phyloP scores from a whole-genome alignment of 2,797 vertebrate species.

The Lepilemur septentrionalis region DNA sequence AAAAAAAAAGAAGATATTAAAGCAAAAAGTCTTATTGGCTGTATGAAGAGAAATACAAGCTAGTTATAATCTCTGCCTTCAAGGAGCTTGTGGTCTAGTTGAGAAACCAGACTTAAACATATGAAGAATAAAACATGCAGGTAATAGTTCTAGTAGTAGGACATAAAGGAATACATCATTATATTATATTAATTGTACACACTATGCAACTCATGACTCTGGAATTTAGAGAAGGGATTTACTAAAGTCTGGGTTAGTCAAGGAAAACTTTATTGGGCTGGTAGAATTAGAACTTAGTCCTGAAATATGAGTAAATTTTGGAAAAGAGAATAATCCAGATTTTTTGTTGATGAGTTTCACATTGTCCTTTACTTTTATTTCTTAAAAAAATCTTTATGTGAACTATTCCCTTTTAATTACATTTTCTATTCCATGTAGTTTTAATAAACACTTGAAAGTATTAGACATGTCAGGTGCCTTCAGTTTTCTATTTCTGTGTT shows the following conservation, averaged over 20 bases:
- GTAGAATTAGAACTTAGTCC: slow-evolving; percentile 33
- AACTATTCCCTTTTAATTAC: slow-evolving; percentile 32
- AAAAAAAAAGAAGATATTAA: not conserved
- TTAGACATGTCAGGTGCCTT: slow-evolving; percentile 17
- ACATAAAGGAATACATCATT: slow-evolving; percentile 2
- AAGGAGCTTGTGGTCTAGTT: not conserved
- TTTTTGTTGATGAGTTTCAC: slow-evolving; percentile 10
- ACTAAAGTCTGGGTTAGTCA: not conserved
- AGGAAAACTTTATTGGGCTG: not conserved
- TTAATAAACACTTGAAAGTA: not conserved
- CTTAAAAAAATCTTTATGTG: not conserved
- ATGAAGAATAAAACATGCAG: slow-evolving; percentile 16
- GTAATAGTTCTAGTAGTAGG: not conserved
- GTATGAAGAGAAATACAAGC: not conserved
- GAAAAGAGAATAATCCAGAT: not conserved
- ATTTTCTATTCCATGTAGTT: not conserved
- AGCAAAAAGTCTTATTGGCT: not conserved
- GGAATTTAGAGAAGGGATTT: slow-evolving; percentile 20
- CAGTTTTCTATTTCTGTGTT: slow-evolving; percentile 66
- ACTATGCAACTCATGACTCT: not conserved
- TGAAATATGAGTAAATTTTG: slow-evolving; percentile 32
- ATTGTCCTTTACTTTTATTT: not conserved
- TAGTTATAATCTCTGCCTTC: not conserved
- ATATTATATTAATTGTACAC: not conserved
- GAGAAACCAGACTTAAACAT: slow-evolving; percentile 18